Evolutionary conservation across 2,888 invertebrate genomes (phyloP), one percentile per base, ranked within the genome.

Genomic region (Nyleta sp.): DNA sequence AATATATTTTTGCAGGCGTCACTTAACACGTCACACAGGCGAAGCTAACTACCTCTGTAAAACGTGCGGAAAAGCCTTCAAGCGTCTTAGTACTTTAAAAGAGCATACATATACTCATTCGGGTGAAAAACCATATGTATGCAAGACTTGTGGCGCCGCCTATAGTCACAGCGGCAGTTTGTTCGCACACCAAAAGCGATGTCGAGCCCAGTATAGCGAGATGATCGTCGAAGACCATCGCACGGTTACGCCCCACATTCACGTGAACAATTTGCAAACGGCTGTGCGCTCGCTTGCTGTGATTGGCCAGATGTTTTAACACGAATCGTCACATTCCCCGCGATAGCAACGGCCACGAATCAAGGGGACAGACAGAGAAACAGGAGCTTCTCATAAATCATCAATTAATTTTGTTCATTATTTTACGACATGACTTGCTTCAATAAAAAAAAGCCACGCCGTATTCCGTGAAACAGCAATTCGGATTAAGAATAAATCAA

Each of bases 91-190:
- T 68, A 90, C 90, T n/a, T 81, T 91, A 10, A 90, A 91, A 68
- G 90, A 91, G 70, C 90, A 91, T 74, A 90, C 89, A 17, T 90
- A 90, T 33, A 91, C 90, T 15, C 90, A 91, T 71, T 90, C 90
- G 17, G 90, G 90, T 0, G 90, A 91, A 76, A 90, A 90, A 55
- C 90, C 90, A 0, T 91, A 91, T 53, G 89, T 90, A 2, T 91
- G 90, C 65, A 91, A 91, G 74, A 90, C 90, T 0, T 91, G 90
- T 80, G 90, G 90, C 2, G 89, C 90, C 10, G 91, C 91, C 13
- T 91, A 90, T 76, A 91, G 90, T 62, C 90, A 91, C 80, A 90
- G 90, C 50, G 90, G 90, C 8, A 90, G 90, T 75, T 81, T 91
- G 6, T 91, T 91, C 40, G 90, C 90, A 4, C 90, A 91, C 78